Percentiles rank a stretch among this genome's conserved stretches.
Conservation (phyloP, 2,113 vertebrate genomes). For the Pandion haliaetus region DNA sequence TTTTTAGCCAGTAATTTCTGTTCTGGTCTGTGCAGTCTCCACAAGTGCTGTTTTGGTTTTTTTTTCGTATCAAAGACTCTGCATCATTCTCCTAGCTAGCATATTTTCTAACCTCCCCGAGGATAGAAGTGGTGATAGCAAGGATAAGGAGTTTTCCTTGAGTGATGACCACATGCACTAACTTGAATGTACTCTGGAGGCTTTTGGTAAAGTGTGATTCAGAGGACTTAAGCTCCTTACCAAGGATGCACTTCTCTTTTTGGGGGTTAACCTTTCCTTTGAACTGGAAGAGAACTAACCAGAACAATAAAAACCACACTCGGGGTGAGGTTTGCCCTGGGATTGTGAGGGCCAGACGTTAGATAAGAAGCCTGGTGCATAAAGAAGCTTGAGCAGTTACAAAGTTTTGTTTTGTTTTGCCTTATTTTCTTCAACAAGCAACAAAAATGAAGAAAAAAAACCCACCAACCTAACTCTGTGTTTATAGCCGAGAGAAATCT, state of each 20-base stretch:
- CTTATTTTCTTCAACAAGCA: neutral
- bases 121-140: neutral
- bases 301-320: slow-evolving; percentile 26
- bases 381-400: neutral
- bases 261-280: slow-evolving; percentile 33
- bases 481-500: slow-evolving; percentile 1
- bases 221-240: neutral
- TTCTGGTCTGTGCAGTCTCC: neutral
- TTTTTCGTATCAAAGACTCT: neutral
- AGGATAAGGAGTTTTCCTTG: neutral
- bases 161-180: neutral
- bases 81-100: neutral
- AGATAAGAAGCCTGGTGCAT: neutral
- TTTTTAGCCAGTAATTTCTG: slow-evolving; percentile 37
- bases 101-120: neutral
- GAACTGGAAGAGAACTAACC: slow-evolving; percentile 40
- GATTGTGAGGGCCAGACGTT: neutral
- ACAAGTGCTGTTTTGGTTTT: neutral
- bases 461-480: neutral
- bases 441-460: neutral
- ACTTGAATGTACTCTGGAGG: neutral
- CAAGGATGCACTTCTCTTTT: slow-evolving; percentile 16
- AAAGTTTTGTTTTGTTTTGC: neutral
- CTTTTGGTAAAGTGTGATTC: neutral
- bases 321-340: slow-evolving; percentile 10